Conservation (phyloP, 92 coral and sea anemone species). For the Desmophyllum pertusum region DNA sequence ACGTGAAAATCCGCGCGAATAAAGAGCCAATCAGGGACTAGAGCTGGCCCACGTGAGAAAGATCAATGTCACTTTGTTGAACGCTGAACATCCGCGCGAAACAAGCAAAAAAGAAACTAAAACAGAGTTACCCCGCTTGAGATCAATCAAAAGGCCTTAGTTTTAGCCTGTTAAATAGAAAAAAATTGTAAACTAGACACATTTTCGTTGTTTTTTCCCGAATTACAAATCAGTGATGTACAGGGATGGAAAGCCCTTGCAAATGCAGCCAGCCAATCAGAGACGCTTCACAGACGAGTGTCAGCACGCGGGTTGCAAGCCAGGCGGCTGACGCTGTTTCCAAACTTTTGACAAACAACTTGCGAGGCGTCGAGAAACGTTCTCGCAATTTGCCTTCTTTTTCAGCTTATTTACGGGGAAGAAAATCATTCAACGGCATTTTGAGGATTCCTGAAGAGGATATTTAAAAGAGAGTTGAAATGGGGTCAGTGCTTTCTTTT, state of each 20-base stretch:
- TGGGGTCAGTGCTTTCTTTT: background rate
- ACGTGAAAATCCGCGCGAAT: background rate
- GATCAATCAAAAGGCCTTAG: background rate
- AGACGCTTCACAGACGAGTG: background rate
- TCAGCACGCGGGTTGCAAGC: background rate
- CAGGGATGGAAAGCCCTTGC: background rate
- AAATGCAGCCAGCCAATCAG: background rate
- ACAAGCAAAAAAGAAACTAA: background rate
- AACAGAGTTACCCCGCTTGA: background rate
- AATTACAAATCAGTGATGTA: background rate
- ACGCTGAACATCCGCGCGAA: background rate
- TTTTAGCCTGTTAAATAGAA: background rate
- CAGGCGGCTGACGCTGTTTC: background rate
- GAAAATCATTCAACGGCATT: background rate
- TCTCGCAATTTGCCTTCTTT: background rate
- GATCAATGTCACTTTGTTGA: background rate
- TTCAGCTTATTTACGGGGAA: background rate
- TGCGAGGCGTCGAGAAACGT: background rate
- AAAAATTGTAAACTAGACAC: background rate
- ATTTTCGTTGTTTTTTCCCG: background rate
- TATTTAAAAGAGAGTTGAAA: background rate
- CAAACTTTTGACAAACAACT: background rate
- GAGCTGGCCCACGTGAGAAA: background rate
- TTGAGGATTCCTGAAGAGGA: background rate
- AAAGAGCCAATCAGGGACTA: background rate